Percentiles rank a stretch among this genome's conserved stretches.
phyloP scores from a whole-genome alignment of 2,797 vertebrate species.

The Cephalopachus bancanus region DNA sequence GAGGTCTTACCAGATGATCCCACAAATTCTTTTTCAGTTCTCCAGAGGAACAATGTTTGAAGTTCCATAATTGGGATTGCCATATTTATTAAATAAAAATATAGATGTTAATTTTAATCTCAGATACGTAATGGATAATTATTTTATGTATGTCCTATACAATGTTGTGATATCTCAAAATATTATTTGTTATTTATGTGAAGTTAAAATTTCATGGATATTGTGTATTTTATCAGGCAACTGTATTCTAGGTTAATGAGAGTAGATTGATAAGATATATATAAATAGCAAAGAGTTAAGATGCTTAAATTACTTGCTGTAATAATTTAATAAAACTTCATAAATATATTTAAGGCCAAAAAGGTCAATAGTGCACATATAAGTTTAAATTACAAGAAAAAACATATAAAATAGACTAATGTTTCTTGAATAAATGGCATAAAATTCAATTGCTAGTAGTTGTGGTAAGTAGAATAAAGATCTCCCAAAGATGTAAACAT shows the following conservation, averaged over 20 bases:
- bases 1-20: background rate
- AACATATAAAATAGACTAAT: background rate
- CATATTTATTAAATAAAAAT: conserved; percentile 44
- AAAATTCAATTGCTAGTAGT: background rate
- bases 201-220: conserved; percentile 25
- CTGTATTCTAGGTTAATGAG: background rate
- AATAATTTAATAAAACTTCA: background rate
- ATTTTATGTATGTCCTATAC: background rate
- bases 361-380: background rate
- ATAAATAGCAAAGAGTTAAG: background rate
- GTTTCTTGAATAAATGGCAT: background rate
- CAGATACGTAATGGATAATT: conserved; percentile 1
- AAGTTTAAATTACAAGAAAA: conserved; percentile 25
- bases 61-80: background rate
- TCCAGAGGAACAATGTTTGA: background rate
- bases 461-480: background rate
- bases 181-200: background rate
- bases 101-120: conserved; percentile 33
- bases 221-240: background rate
- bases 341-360: background rate
- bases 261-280: background rate
- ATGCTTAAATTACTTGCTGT: background rate
- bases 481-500: background rate
- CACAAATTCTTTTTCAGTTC: background rate
- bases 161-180: conserved; percentile 29